Base-by-base conservation (phyloP, 2,113 vertebrate species). In the Xiphophorus maculatus region DNA sequence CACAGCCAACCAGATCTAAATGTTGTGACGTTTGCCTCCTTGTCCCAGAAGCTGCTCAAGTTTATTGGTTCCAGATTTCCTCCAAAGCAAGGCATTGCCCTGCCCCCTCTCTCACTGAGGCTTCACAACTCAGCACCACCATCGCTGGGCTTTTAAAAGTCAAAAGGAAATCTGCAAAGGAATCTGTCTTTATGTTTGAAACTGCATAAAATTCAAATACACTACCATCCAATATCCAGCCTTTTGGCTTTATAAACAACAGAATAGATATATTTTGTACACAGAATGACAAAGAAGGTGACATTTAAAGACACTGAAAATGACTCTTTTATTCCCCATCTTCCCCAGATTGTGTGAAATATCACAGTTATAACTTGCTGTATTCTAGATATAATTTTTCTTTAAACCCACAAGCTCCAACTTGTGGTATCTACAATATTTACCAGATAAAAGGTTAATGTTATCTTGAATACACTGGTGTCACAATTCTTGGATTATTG, bases 1-100 rank as follows among this genome's bases (percentile, higher is more conserved):
- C 35, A 87, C 84, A 94, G 82, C 95, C 96, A 95, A 95, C 94
- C 93, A 93, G 79, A 92, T 83, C 85, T 28, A 88, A 92, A 92
- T 89, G 88, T 70, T 87, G 89, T 95, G 94, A 95, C 92, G 91
- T 94, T 91, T 86, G 54, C 14, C 37, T 88, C 90, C 89, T 81
- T 87, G 78, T 87, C 85, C 80, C 84, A 94, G 94, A 95, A 93
- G 93, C 92, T 92, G 92, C 84, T 91, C 83, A 90, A 95, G 94
- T 94, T 96, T 96, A 97, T 97, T 92, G 94, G 94, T 96, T 97
- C 96, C 95, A 97, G 96, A 97, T 96, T 96, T 96, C 90, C 79
- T 87, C 81, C 74, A 78, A 90, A 92, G 90, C 73, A 68, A 89
- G 80, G 77, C 61, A 60, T 54, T 70, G 77, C 85, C 84, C 84